Percentiles rank a stretch among this genome's conserved stretches.
phyloP scores from a whole-genome alignment of 2,888 invertebrate species.

The Xiphydria camelus region DNA sequence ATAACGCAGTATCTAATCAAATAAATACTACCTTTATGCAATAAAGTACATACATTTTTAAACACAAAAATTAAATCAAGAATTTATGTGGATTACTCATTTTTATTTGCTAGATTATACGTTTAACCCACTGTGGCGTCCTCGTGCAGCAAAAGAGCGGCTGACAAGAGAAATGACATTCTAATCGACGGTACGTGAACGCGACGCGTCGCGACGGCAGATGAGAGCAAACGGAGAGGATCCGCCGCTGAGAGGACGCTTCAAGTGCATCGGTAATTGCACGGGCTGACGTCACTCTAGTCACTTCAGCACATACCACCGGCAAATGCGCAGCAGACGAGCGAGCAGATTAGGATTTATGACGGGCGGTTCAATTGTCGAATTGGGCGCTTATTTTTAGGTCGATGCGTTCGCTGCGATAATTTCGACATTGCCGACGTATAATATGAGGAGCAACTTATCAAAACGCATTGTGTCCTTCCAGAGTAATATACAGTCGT shows the following conservation, averaged over 20 bases:
- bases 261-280: constrained; percentile 40
- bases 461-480: too few species aligned
- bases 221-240: constrained; percentile 14
- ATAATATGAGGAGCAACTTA: too few species aligned
- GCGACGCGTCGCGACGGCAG: not conserved
- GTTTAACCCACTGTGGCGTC: not conserved
- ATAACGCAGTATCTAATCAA: too few species aligned
- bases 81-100: too few species aligned
- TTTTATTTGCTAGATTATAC: too few species aligned
- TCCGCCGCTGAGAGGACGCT: constrained; percentile 27
- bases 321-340: constrained; percentile 30
- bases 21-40: too few species aligned
- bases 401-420: too few species aligned
- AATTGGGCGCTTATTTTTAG: constrained; percentile 23
- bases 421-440: too few species aligned
- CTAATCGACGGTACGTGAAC: constrained; percentile 25
- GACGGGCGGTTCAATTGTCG: constrained; percentile 8
- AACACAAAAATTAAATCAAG: too few species aligned
- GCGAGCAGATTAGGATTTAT: constrained; percentile 36
- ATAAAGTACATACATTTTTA: too few species aligned
- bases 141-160: not conserved
- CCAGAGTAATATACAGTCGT: too few species aligned
- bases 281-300: constrained; percentile 28
- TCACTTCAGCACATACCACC: constrained; percentile 18
- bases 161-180: constrained; percentile 35